Base-by-base conservation (phyloP, 2,113 vertebrate species). In the Bufo gargarizans region DNA sequence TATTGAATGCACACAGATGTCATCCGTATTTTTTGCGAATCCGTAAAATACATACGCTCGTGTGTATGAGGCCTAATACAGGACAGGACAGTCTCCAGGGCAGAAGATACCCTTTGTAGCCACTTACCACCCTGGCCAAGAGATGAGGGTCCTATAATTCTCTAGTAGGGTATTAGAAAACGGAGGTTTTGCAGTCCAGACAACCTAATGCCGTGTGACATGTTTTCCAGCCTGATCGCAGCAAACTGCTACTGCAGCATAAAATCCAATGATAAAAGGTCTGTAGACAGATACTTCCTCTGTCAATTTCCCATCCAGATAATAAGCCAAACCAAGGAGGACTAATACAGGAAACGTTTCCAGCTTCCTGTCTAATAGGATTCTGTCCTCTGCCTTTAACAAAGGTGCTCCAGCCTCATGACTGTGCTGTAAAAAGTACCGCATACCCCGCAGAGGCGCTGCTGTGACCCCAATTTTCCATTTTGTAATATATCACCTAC, bases 241-340 rank as follows among this genome's bases (percentile, higher is more conserved):
- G 89, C 88, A 92, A 95, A 95, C 93, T 89, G 94, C 94, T 95
- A 89, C 90, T 81, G 86, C 92, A 94, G 94, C 94, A 95, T 89
- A 94, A 94, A 92, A 59, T 93, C 93, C 92, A 93, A 94, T 94
- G 95, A 95, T 95, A 94, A 95, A 93, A 93, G 90, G 90, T 90
- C 90, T 92, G 94, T 93, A 95, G 95, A 96, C 95, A 94, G 94
- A 95, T 91, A 94, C 91, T 97, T 97, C 96, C 96, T 95, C 93
- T 10, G 0, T 92, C 92, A 89, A 90, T 94, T 95, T 95, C 93
- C 94, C 93, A 90, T 90, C 12, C 91, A 91, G 93, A 95, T 95
- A 94, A 93, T 89, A 91, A n/a, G 88, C 91, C 91, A 92, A 88
- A 92, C 92, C 93, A 93, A 92, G 92, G 89, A 91, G 33, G 92